These are phyloP conservation scores for Dusona sp. DNA, from an alignment of 2,888 invertebrate genomes.

Conservation along the genomic window DNA sequence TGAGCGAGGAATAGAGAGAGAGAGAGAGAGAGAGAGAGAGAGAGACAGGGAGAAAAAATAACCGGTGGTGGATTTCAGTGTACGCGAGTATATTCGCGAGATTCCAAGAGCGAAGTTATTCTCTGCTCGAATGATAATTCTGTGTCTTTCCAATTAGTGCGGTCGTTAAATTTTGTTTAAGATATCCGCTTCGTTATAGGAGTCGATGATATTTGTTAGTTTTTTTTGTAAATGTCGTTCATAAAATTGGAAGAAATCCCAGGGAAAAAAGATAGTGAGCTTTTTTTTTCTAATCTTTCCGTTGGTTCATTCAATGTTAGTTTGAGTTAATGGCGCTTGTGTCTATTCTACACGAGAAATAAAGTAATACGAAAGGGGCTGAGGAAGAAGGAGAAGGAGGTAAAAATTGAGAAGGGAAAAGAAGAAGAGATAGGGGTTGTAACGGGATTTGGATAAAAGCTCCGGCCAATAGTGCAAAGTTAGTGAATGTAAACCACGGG, in stretches of 20 bases:
- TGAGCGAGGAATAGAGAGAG: not conserved
- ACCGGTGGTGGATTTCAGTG: conserved; percentile 36
- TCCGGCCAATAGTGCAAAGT: conserved; percentile 47
- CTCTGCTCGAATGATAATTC: not conserved
- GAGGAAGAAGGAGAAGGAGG: not conserved
- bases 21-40: conserved; percentile 3
- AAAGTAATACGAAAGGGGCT: conserved; percentile 19
- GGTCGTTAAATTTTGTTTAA: not conserved
- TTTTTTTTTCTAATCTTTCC: not conserved
- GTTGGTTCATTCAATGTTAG: conserved; percentile 13
- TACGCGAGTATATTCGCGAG: conserved; percentile 32
- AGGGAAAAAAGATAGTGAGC: not conserved
- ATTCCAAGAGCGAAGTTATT: conserved; percentile 5
- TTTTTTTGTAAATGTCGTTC: not conserved
- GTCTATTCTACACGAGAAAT: conserved; percentile 33
- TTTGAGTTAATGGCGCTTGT: conserved; percentile 28
- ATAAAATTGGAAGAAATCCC: not conserved
- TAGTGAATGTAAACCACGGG: conserved; percentile 42
- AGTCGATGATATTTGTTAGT: not conserved
- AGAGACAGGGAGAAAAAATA: conserved; percentile 4
- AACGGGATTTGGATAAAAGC: conserved; percentile 33
- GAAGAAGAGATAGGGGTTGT: conserved; percentile 9
- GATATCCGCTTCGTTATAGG: not conserved
- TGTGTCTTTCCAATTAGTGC: not conserved
- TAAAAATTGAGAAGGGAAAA: conserved; percentile 1